Conservation (phyloP, 2,797 vertebrate genomes). For the Synanceia verrucosa region DNA sequence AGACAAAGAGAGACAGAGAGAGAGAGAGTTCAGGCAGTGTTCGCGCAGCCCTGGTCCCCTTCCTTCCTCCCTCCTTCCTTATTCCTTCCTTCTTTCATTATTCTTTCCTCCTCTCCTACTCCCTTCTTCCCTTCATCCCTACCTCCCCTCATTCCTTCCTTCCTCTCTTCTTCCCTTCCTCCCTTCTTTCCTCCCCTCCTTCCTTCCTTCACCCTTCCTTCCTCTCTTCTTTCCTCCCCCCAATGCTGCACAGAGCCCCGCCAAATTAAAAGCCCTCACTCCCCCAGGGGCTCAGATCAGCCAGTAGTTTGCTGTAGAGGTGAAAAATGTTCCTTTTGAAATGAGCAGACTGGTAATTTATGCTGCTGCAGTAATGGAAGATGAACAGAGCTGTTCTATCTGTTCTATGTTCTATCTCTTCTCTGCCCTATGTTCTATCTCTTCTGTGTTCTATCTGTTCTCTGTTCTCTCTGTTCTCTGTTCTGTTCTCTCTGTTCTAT, state of each 20-base stretch:
- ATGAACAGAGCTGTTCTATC: no score
- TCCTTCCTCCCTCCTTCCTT: background rate
- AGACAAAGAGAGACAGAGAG: background rate
- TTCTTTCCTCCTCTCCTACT: constrained; percentile 13
- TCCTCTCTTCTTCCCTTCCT: background rate
- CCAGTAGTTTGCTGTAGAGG: no score
- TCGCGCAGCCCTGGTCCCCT: background rate
- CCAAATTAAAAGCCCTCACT: constrained; percentile 47
- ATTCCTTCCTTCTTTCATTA: background rate
- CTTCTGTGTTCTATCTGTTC: no score
- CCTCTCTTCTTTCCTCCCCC: constrained; percentile 10
- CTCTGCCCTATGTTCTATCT: no score
- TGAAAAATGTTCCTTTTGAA: no score
- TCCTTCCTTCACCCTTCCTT: background rate
- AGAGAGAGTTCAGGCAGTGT: background rate
- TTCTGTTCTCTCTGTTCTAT: no score
- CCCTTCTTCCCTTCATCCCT: constrained; percentile 31
- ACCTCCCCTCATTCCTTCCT: constrained; percentile 16
- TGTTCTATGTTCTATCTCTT: no score
- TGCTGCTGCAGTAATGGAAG: no score
- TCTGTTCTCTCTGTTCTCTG: no score
- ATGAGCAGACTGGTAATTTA: no score
- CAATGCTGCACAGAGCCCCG: constrained; percentile 33
- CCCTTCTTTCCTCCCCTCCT: constrained; percentile 35
- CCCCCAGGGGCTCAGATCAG: no score